A percentile compares a stretch with the other conserved stretches of the same genome.
Conservation (phyloP, 2,888 invertebrate species). For the Trichacis sp. region DNA sequence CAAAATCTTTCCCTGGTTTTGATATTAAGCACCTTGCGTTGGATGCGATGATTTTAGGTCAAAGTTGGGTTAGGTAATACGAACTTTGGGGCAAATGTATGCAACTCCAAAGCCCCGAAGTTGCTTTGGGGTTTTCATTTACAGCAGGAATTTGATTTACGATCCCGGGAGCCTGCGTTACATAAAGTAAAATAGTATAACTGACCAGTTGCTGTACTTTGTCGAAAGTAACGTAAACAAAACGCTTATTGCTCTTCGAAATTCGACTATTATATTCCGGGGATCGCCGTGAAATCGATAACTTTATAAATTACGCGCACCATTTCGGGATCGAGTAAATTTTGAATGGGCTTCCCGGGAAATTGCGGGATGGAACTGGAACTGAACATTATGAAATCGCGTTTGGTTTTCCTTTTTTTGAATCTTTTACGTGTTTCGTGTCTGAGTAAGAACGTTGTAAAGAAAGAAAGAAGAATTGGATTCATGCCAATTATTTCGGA, state of each 20-base stretch:
- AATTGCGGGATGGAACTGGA: too few relatives aligned
- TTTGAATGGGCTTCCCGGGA: too few relatives aligned
- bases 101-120: constrained; percentile 1
- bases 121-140: constrained; percentile 6
- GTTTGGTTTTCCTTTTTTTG: too few relatives aligned
- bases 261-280: not conserved
- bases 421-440: too few relatives aligned
- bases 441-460: too few relatives aligned
- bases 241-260: not conserved
- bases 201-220: not conserved
- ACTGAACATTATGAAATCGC: too few relatives aligned
- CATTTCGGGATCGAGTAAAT: too few relatives aligned
- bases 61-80: not conserved
- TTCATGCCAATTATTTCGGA: too few relatives aligned
- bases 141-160: constrained; percentile 9
- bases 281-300: not conserved
- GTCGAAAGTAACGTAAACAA: not conserved
- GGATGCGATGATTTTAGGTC: constrained; percentile 10
- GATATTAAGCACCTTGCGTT: not conserved
- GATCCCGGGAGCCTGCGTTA: not conserved
- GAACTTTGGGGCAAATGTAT: constrained; percentile 6
- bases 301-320: too few relatives aligned
- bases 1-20: not conserved
- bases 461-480: too few relatives aligned
- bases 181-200: not conserved